Evolutionary conservation across 2,113 vertebrate genomes (phyloP).

Genomic region (Epinephelus moara): DNA sequence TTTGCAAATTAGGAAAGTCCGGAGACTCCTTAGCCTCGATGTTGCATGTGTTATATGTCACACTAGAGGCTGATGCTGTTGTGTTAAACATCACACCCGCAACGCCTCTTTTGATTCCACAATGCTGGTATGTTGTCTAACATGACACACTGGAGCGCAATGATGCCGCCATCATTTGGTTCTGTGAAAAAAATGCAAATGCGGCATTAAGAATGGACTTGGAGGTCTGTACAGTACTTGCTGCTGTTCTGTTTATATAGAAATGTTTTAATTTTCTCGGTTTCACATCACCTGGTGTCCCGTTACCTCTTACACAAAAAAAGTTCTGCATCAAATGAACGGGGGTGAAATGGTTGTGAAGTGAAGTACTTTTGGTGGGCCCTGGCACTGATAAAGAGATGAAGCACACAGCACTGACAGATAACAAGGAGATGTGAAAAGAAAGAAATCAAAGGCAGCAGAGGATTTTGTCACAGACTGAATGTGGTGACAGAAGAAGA

Average conservation of each 20-base stretch:
- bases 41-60: too few relatives aligned
- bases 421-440: conserved; percentile 50
- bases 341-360: conserved; percentile 18
- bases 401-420: conserved; percentile 31
- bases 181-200: too few relatives aligned
- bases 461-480: conserved; percentile 33
- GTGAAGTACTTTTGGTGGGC: conserved; percentile 11
- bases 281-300: conserved; percentile 17
- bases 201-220: too few relatives aligned
- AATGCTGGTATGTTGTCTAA: too few relatives aligned
- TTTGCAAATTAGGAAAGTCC: too few relatives aligned
- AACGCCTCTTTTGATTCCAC: too few relatives aligned
- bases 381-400: conserved; percentile 22
- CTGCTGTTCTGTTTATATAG: not conserved
- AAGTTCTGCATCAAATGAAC: conserved; percentile 6
- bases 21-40: too few relatives aligned
- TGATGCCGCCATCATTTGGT: too few relatives aligned
- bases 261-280: not conserved
- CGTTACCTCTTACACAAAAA: conserved; percentile 16
- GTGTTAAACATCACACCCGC: too few relatives aligned
- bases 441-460: conserved; percentile 49
- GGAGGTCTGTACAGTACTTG: not conserved
- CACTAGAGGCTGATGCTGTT: too few relatives aligned
- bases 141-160: too few relatives aligned
- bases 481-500: conserved; percentile 29